Conservation (phyloP, 1,140 invertebrate genomes). For the Helicoverpa zea region DNA sequence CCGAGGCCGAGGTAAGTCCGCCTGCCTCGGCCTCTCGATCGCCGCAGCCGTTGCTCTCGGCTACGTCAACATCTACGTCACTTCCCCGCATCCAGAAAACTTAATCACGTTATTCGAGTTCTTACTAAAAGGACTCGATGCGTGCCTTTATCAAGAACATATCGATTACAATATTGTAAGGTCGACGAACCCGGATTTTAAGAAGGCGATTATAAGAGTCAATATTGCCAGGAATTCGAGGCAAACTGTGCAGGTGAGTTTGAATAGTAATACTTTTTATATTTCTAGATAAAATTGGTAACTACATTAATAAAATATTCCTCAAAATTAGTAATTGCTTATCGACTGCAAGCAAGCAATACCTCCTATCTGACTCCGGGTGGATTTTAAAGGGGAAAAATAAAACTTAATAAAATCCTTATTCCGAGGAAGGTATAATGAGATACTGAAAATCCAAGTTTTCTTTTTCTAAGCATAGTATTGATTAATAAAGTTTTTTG, state of each 20-base stretch:
- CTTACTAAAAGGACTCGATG: slow-evolving; percentile 98
- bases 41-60: slow-evolving; percentile 94
- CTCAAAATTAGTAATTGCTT: no score
- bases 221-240: slow-evolving; percentile 97
- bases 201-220: slow-evolving; percentile 98
- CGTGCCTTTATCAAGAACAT: slow-evolving; percentile 98
- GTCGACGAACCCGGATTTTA: slow-evolving; percentile 98
- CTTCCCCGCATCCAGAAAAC: slow-evolving; percentile 99
- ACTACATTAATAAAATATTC: no score
- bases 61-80: slow-evolving; percentile 99
- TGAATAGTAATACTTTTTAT: neutral
- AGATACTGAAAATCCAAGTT: no score
- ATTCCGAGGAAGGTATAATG: no score
- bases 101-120: slow-evolving; percentile 99
- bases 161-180: slow-evolving; percentile 98
- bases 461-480: no score
- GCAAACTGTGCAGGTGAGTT: slow-evolving; percentile 97
- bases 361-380: no score
- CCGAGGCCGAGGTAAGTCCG: slow-evolving; percentile 99
- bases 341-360: no score
- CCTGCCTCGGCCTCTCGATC: slow-evolving; percentile 97
- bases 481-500: no score
- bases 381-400: no score
- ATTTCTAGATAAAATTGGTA: no score
- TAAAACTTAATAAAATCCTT: no score